Conservation (phyloP, 2,797 vertebrate species). For the Avahi laniger region DNA sequence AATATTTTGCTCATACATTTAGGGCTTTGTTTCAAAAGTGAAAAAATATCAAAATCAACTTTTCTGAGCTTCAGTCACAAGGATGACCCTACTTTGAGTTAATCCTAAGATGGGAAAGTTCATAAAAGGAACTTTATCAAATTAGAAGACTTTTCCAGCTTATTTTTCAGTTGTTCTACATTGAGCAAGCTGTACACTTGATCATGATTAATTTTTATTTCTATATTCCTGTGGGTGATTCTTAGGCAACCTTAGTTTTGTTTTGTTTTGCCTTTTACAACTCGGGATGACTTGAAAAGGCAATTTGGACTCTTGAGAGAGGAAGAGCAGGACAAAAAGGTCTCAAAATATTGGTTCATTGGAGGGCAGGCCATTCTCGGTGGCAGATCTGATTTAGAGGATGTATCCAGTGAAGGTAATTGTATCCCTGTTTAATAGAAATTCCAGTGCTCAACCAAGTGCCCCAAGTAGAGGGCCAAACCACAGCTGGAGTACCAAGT, state of each 20-base stretch:
- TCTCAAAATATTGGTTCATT: neutral
- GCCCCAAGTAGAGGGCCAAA: neutral
- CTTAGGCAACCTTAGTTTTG: neutral
- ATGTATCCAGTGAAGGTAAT: neutral
- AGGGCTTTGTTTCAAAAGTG: constrained; percentile 5
- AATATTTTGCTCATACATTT: neutral
- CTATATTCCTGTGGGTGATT: neutral
- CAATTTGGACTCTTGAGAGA: neutral
- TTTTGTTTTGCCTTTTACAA: constrained; percentile 38
- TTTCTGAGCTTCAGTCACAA: neutral
- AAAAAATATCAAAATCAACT: neutral
- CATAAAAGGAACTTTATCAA: neutral
- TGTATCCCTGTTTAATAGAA: neutral
- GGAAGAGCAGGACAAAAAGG: neutral
- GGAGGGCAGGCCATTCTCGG: neutral
- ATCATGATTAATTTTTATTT: neutral
- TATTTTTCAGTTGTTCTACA: neutral
- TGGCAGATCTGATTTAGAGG: neutral
- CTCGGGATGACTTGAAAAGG: neutral
- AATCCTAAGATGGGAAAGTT: neutral
- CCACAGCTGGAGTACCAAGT: neutral
- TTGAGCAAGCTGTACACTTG: neutral
- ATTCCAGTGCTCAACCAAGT: neutral
- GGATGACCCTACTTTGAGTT: neutral
- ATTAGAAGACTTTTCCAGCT: neutral